phyloP scores from a whole-genome alignment of 1,140 invertebrate genomes.

The Dryas iulia region DNA sequence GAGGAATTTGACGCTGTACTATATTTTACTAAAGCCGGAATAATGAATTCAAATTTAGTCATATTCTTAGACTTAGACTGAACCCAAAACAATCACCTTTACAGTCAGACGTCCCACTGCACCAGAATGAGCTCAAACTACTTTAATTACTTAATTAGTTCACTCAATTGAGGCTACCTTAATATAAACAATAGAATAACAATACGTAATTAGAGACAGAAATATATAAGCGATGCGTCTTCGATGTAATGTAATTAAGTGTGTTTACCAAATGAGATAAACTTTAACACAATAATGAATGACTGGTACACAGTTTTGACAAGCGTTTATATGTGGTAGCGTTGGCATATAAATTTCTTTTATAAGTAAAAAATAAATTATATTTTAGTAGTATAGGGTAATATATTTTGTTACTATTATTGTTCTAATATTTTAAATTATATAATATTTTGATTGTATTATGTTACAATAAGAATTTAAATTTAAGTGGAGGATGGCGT shows the following conservation, averaged over 20 bases:
- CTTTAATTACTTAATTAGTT: conserved; percentile 2
- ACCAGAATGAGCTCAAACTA: neutral
- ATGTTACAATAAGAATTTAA: too few relatives aligned
- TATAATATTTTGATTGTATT: too few relatives aligned
- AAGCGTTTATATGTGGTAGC: conserved; percentile 21
- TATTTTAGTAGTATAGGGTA: too few relatives aligned
- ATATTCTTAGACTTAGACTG: too few relatives aligned
- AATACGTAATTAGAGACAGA: conserved; percentile 24
- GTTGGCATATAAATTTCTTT: neutral
- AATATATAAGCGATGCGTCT: conserved; percentile 29
- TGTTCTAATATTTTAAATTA: too few relatives aligned
- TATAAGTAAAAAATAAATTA: neutral
- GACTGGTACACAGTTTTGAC: conserved; percentile 56
- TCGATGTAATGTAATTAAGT: conserved; percentile 40
- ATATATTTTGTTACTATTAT: too few relatives aligned
- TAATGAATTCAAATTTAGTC: too few relatives aligned
- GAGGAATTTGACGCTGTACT: too few relatives aligned
- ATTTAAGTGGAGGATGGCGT: too few relatives aligned
- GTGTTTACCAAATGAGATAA: conserved; percentile 59
- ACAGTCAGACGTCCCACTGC: too few relatives aligned
- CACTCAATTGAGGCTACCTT: conserved; percentile 3
- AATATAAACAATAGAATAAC: conserved; percentile 29
- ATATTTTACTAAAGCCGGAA: too few relatives aligned
- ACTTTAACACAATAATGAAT: conserved; percentile 61
- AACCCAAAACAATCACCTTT: too few relatives aligned